Evolutionary conservation across 2,113 vertebrate species (phyloP).

Genomic region (Syrmaticus mikado): DNA sequence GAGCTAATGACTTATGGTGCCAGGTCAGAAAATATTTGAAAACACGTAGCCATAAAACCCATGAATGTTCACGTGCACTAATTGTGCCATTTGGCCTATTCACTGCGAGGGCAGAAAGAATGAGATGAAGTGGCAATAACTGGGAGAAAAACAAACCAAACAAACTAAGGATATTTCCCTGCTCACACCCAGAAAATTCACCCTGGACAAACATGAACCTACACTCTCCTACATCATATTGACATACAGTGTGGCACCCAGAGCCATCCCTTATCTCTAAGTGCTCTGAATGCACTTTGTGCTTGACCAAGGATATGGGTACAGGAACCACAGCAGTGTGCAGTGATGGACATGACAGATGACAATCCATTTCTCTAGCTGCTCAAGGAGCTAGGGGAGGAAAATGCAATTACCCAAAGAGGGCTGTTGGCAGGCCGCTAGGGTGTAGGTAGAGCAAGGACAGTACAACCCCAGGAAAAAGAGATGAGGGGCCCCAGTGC

Average conservation of each 20-base stretch:
- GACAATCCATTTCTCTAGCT: background rate
- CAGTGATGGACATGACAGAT: background rate
- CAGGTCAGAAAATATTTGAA: background rate
- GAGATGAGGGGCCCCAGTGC: background rate
- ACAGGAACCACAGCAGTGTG: background rate
- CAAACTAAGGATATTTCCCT: background rate
- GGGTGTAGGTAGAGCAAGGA: background rate
- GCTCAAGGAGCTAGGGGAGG: background rate
- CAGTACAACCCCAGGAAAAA: background rate
- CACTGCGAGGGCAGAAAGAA: background rate
- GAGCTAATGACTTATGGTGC: background rate
- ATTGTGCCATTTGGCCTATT: background rate
- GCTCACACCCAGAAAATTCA: background rate
- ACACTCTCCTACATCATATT: background rate
- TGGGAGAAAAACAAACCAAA: background rate
- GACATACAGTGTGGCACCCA: background rate
- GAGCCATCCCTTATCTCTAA: background rate
- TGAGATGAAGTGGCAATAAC: background rate
- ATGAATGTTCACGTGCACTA: background rate
- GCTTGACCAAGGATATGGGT: background rate
- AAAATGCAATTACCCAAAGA: conserved; percentile 34
- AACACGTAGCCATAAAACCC: background rate
- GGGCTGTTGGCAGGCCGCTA: background rate
- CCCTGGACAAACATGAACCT: background rate
- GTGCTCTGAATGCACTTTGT: fast-evolving